phyloP scores from a whole-genome alignment of 2,888 invertebrate species.

The Clanis bilineata region DNA sequence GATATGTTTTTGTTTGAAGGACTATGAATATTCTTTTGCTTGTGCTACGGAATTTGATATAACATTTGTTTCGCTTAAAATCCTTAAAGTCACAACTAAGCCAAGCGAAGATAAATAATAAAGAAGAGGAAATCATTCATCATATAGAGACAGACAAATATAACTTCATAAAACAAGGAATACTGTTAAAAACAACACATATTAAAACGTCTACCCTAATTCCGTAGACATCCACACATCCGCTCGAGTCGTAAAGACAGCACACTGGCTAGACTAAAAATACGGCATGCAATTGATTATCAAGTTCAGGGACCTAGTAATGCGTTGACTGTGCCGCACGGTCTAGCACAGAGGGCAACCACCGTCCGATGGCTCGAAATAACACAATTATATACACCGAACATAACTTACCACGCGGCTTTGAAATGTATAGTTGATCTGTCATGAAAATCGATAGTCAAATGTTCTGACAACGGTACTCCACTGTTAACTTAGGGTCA shows the following conservation, averaged over 20 bases:
- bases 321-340: conserved; percentile 44
- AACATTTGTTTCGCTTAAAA: no score
- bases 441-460: not conserved
- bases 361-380: conserved; percentile 32
- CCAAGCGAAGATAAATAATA: no score
- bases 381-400: conserved; percentile 20
- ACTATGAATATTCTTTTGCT: no score
- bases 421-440: not conserved
- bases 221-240: not conserved
- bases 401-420: not conserved
- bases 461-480: not conserved
- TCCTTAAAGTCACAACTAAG: no score
- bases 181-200: not conserved
- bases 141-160: not conserved
- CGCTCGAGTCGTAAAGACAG: conserved; percentile 17
- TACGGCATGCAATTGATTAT: conserved; percentile 27
- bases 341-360: conserved; percentile 48
- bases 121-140: no score
- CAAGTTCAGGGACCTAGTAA: conserved; percentile 70
- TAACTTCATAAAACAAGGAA: not conserved
- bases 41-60: no score
- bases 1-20: no score
- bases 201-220: not conserved
- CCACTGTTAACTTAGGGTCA: no score
- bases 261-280: conserved; percentile 19